Evolutionary conservation across 2,113 vertebrate species (phyloP), one percentile per base, ranked within the genome.

Genomic region (Oreochromis spilurus): DNA sequence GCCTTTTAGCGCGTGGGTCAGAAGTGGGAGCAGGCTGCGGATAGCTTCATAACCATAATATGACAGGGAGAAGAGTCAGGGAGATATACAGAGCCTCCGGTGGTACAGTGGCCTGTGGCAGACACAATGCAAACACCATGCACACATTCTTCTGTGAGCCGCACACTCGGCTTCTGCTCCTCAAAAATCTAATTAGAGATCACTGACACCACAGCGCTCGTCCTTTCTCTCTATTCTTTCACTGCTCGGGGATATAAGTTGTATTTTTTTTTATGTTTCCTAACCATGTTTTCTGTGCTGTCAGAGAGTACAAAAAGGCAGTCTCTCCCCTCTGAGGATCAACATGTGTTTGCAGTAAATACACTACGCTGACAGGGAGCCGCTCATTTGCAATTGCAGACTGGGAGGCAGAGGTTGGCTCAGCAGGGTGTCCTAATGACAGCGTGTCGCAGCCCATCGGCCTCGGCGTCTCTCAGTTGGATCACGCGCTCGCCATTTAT

Each of bases 101-200:
- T 88, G 93, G 93, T 94, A 91, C 88, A 70, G 93, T 89, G 94
- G 95, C 91, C 91, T 92, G 94, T 75, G 93, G 93, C 84, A 84
- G 86, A 94, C 93, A 96, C 94, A 94, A 94, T 92, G 92, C 93
- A 95, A 94, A 93, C 94, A 92, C 86, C 90, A 72, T 82, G 85
- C 86, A 45, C 84, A 50, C 94, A 94, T 95, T 95, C 95, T 93
- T 91, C 60, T 81, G 50, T 9, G 50, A 45, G 90, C 94, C 94
- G 17, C 94, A 94, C 65, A 82, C 86, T 84, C 81, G 11, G 58
- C 91, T 90, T 83, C 91, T 90, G 78, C 91, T 86, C 87, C 89
- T 91, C 81, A 70, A 83, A 89, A 82, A 84, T 89, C 48, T 94
- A 94, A 94, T 94, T 93, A 93, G 89, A 93, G 93, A 93, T 92